Conservation (phyloP, 2,888 invertebrate genomes). For the Orchestes rusci region DNA sequence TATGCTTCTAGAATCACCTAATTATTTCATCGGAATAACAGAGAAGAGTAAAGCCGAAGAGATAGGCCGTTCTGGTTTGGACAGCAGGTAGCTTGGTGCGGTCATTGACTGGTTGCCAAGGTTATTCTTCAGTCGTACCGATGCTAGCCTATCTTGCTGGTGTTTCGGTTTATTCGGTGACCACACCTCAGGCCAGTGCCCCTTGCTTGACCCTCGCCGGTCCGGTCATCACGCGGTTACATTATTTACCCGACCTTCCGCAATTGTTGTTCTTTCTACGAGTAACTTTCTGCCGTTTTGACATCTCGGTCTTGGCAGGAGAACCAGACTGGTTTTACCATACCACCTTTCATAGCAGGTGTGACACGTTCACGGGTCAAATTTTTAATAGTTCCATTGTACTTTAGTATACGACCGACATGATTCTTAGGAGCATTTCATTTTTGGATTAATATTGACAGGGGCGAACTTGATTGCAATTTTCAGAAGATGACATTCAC, state of each 20-base stretch:
- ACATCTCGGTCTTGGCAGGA: too few relatives aligned
- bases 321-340: too few relatives aligned
- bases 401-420: too few relatives aligned
- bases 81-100: slow-evolving; percentile 18
- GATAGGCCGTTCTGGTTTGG: slow-evolving; percentile 12
- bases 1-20: slow-evolving; percentile 12
- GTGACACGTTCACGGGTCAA: too few relatives aligned
- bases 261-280: slow-evolving; percentile 17
- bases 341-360: too few relatives aligned
- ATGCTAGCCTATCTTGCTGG: slow-evolving; percentile 16
- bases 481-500: too few relatives aligned
- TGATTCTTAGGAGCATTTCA: too few relatives aligned
- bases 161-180: slow-evolving; percentile 21
- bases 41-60: slow-evolving; percentile 12
- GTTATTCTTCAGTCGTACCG: slow-evolving; percentile 18
- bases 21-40: slow-evolving; percentile 12
- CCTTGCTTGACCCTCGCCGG: slow-evolving; percentile 10
- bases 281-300: too few relatives aligned
- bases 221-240: slow-evolving; percentile 17
- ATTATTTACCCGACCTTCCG: slow-evolving; percentile 22
- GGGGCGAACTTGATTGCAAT: too few relatives aligned
- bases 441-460: too few relatives aligned
- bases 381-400: too few relatives aligned
- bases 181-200: slow-evolving; percentile 24
- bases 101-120: slow-evolving; percentile 23